phyloP scores from a whole-genome alignment of 2,888 invertebrate species.

The Pammene aurita region DNA sequence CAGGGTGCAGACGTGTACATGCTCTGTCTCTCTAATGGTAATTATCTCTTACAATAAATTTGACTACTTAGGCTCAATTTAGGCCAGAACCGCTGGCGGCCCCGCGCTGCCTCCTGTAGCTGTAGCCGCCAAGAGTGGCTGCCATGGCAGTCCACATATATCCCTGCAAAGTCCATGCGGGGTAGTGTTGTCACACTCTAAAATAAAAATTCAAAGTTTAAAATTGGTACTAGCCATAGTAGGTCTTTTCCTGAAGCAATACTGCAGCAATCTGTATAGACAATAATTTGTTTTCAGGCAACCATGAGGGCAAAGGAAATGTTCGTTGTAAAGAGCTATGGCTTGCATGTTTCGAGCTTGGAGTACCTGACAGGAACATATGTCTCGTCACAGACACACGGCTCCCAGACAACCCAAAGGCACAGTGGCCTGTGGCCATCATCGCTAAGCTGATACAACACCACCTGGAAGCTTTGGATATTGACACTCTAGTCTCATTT shows the following conservation, averaged over 20 bases:
- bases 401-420: slow-evolving; percentile 89
- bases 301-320: slow-evolving; percentile 85
- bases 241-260: no score
- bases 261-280: neutral
- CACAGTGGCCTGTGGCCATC: slow-evolving; percentile 87
- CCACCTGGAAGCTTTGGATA: slow-evolving; percentile 88
- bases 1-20: slow-evolving; percentile 88
- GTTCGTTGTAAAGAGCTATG: slow-evolving; percentile 91
- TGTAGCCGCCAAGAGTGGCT: no score
- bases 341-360: slow-evolving; percentile 90
- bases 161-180: no score
- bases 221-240: no score
- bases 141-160: no score
- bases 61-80: no score
- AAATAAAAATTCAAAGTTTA: no score
- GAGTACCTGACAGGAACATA: slow-evolving; percentile 90
- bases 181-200: no score
- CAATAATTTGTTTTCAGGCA: slow-evolving; percentile 73
- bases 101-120: no score
- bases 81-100: no score
- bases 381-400: slow-evolving; percentile 87
- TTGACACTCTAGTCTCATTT: slow-evolving; percentile 95
- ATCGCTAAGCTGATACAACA: slow-evolving; percentile 74
- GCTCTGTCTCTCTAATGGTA: slow-evolving; percentile 93
- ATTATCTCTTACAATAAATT: slow-evolving; percentile 41